phyloP scores from a whole-genome alignment of 1,140 invertebrate species.

The Thaumatotibia leucotreta region DNA sequence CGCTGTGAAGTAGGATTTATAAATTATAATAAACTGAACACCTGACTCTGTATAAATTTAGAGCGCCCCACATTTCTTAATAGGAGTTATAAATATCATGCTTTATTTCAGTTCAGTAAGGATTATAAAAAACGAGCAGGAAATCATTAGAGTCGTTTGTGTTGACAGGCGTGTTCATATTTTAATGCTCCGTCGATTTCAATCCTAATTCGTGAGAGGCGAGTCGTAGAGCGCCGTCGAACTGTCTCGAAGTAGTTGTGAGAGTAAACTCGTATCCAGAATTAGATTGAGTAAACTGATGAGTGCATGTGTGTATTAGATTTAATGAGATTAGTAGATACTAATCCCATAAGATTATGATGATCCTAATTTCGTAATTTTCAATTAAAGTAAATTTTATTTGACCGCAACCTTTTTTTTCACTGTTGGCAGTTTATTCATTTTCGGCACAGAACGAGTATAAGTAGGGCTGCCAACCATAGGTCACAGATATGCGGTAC shows the following conservation, averaged over 20 bases:
- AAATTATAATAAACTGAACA: background rate
- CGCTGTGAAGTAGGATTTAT: background rate
- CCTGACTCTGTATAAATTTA: background rate
- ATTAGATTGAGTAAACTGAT: no score
- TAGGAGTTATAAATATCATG: conserved; percentile 3
- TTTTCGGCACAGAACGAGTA: no score
- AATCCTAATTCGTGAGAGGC: background rate
- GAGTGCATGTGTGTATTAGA: no score
- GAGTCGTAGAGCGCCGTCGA: background rate
- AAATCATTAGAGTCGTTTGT: background rate
- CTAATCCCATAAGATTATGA: no score
- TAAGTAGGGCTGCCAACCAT: no score
- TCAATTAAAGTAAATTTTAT: no score
- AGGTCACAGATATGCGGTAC: no score
- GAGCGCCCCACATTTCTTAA: conserved; percentile 11
- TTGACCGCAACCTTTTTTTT: no score
- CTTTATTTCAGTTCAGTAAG: background rate
- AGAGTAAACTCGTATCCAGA: background rate
- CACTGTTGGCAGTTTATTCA: no score
- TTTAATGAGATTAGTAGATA: no score
- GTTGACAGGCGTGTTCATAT: background rate
- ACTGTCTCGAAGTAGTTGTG: background rate
- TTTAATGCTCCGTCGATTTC: background rate
- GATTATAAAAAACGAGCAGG: background rate
- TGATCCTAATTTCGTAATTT: no score